Evolutionary conservation across 2,113 vertebrate genomes (phyloP), one percentile per base, ranked within the genome.

Genomic region (Lethenteron camtschaticum): DNA sequence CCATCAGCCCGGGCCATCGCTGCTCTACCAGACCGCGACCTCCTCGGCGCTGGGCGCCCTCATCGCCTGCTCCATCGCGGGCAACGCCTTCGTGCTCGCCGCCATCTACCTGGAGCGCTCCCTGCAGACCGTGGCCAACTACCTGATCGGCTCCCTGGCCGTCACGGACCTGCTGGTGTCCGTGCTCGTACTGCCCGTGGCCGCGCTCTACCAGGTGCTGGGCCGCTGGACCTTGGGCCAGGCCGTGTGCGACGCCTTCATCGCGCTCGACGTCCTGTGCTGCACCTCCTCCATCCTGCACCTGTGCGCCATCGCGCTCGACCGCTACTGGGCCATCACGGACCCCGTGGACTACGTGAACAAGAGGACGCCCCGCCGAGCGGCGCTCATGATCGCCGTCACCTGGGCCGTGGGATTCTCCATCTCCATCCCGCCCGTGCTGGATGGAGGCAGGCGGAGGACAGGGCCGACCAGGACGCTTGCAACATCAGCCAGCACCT

Each of bases 201-300:
- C 94, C 24, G 92, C 90, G 56, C 82, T 95, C 55, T 90, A 99
- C 78, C 92, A 99, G 78, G 90, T 99, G 74, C 80, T 99, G 78
- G 89, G 90, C 80, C 91, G 89, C 78, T 99, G 94, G 94, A 96
- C 92, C 2, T 82, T 99, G 72, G 94, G 94, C 3, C 94, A 96
- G 77, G 85, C 83, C 75, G 85, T 85, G 70, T 99, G 94, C 74
- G 94, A 96, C 76, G 78, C 96, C 73, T 99, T 99, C 77, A 96
- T 92, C 73, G 87, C 92, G 8, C 81, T 96, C 76, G 94, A 96
- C 74, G 90, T 99, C 74, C 78, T 99, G 73, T 99, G 92, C 74
- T 99, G 94, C 81, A 96, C 94, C 55, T 99, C 94, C 55, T 99
- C 94, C 75, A 96, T 99, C 76, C 83, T 96, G 73, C 94, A 99